Base-by-base conservation (phyloP, 2,888 invertebrate genomes). In the Dyspetes luteomarginatus region DNA sequence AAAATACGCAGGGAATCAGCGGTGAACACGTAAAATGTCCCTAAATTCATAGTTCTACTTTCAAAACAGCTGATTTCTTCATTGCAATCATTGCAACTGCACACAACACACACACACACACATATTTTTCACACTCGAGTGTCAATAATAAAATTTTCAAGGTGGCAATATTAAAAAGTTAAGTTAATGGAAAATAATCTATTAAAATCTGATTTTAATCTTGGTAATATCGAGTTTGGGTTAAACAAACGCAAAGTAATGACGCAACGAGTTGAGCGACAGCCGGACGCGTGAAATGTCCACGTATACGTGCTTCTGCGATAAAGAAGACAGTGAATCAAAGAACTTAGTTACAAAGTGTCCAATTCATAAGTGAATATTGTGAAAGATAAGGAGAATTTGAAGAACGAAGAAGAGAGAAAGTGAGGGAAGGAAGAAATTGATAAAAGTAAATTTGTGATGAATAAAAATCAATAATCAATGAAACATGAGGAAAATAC, bases 231-330 rank as follows among this genome's bases (percentile, higher is more conserved):
- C 22, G 30, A 36, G 3, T 28, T 48, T 12, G 9, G 9, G n/a
- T 62, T 4, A 12, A 22, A 72, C 4, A 30, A 58, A 3, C 15
- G 17, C 4, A 12, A 36, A 22, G 69, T 36, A 77, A 74, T 72
- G 62, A 75, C 48, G 76, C 72, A 78, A 76, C 48, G 58, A 52
- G 43, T 9, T 9, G 41, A 36, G 52, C 12, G 41, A 52, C 48
- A 76, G 62, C 55, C 52, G 74, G 71, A 64, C 68, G 45, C 55
- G 50, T 78, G 68, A 81, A 81, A 89, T 89, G 88, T 89, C 87
- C 88, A 89, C 89, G 88, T 89, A 88, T 85, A 82, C 84, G 77
- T 79, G 76, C 74, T 56, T 71, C 56, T 50, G 73, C 45, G 30
- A 43, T 50, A 67, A 64, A 83, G 43, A 26, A 62, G 52, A 62